Evolutionary conservation across 2,888 invertebrate species (phyloP), one percentile per base, ranked within the genome.

Genomic region (Spisula solida): DNA sequence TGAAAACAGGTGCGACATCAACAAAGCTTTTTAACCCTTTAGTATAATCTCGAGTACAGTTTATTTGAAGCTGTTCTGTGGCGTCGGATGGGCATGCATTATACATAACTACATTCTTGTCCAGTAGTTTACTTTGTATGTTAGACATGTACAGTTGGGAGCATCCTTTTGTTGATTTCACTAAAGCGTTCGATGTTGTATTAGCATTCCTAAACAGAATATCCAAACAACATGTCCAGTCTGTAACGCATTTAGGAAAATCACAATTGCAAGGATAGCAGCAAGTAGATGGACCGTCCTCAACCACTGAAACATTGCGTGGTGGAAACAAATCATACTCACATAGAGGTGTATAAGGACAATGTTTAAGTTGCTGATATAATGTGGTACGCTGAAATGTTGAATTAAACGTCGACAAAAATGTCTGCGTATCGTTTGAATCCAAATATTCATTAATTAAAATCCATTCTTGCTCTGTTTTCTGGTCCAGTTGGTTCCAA

Each of bases 41-140:
- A 8, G 83, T 75, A 25, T 83, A 83, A 29, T 66, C 70, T 31
- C 83, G 70, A 20, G 75, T 47, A 75, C 83, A 83, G 47, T 83
- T 83, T 6, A 51, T 8, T 29, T 5, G 1, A 4, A 83, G 25
- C 29, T 31, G n/a, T 18, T 16, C 20, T 29, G 8, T 48, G 18
- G 75, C 51, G 1, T 29, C 31, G 0, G 10, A 4, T 1, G 83
- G 83, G 20, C 83, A 83, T 20, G 56, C 1, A 2, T 47, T 31
- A 48, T 47, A 29, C n/a, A 75, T 66, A 1, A 75, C 8, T 29
- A 48, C 70, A 20, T 51, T 75, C 16, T 70, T 18, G 31, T 18
- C 31, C 12, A 75, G 14, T 16, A 31, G 4, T 18, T 10, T 34
- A 16, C 5, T 6, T 31, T 16, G 14, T 31, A 8, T 41, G 2